Conservation (phyloP, 2,113 vertebrate genomes). For the Morone chrysops region DNA sequence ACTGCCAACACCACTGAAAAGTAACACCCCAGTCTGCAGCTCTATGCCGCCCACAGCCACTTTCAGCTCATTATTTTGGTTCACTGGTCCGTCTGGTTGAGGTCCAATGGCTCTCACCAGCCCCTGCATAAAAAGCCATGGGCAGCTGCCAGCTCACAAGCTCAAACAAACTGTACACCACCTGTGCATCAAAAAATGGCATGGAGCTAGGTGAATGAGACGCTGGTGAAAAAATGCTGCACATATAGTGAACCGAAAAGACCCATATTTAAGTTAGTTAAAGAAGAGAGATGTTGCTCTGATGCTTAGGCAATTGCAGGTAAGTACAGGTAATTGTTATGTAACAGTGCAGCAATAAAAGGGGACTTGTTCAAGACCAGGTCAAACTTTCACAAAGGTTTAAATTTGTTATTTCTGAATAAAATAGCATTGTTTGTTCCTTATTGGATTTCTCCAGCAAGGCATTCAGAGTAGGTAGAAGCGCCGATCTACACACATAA, state of each 20-base stretch:
- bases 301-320: no score
- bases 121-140: constrained; percentile 46
- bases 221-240: constrained; percentile 2
- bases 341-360: not conserved
- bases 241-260: not conserved
- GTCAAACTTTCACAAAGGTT: no score
- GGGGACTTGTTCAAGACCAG: not conserved
- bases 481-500: no score
- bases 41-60: constrained; percentile 51
- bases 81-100: constrained; percentile 72
- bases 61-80: constrained; percentile 75
- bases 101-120: constrained; percentile 56
- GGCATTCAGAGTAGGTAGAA: no score
- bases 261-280: no score
- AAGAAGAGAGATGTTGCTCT: no score
- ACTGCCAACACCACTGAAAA: constrained; percentile 31
- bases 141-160: constrained; percentile 48
- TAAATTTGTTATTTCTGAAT: no score
- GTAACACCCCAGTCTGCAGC: constrained; percentile 47
- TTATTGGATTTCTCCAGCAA: no score
- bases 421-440: no score
- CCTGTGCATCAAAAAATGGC: constrained; percentile 29
- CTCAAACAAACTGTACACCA: constrained; percentile 38
- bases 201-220: not conserved
- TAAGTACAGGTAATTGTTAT: no score